Base-by-base conservation (phyloP, 2,888 invertebrate species). In the Axea sp. region DNA sequence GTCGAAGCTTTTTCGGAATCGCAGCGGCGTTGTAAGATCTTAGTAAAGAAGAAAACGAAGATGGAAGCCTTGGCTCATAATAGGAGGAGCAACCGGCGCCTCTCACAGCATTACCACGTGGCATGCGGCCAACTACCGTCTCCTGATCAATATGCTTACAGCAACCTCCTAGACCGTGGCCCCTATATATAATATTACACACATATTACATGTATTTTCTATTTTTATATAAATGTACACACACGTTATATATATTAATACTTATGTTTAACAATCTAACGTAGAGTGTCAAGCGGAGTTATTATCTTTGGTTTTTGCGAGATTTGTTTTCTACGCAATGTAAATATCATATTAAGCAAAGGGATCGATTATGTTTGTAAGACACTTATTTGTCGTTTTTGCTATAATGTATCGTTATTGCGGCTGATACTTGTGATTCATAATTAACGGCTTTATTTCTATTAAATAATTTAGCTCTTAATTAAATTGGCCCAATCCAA, bases 101-200 rank as follows among this genome's bases (percentile, higher is more conserved):
- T 84, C 80, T 82, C 81, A 79, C 83, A 86, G 86, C 84, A 86
- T 86, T 86, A 85, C 86, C 86, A 86, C 85, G 87, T 87, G 87
- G 87, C 87, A 87, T 86, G 81, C 83, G 84, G 87, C 87, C 87
- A 87, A 87, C 86, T 86, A 86, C 86, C 82, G 85, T 84, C 86
- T 86, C 83, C 86, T 87, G 87, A 87, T 87, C 87, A 87, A 87
- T 87, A 87, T 87, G 87, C 87, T 87, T 86, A 85, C 83, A 83
- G 84, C 84, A 82, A 81, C 69, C 77, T 74, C 65, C 59, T 76
- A 69, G 75, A 60, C 64, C 62, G 62, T 69, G 68, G 68, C 64
- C 64, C 47, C 73, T 69, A 73, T 75, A 71, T 72, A 31, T 71
- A 74, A 80, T 78, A 73, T 78, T 77, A 73, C 60, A 51, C 45